Percentiles rank a stretch among this genome's conserved stretches.
phyloP scores from a whole-genome alignment of 1,140 invertebrate species.

The Cecropterus lyciades region DNA sequence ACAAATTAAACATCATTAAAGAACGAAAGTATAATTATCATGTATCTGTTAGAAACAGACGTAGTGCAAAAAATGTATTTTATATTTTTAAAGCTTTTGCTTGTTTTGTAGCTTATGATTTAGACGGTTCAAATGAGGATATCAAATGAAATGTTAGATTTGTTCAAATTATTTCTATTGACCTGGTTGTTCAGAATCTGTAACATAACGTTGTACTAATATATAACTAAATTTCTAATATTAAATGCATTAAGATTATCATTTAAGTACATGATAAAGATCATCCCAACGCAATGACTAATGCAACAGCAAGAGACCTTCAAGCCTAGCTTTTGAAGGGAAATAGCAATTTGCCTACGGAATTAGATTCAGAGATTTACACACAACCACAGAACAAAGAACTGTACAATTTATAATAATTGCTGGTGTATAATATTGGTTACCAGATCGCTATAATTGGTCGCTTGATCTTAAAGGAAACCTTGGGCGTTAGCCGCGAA shows the following conservation, averaged over 20 bases:
- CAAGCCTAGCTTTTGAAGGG: constrained; percentile 48
- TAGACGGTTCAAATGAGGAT: too few species aligned
- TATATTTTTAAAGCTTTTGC: not conserved
- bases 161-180: not conserved
- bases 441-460: constrained; percentile 41
- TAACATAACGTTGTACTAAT: not conserved
- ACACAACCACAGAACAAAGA: constrained; percentile 50
- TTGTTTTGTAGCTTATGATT: not conserved
- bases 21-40: constrained; percentile 17
- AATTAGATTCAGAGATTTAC: constrained; percentile 49
- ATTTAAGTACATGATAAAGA: constrained; percentile 25
- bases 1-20: constrained; percentile 18
- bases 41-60: not conserved
- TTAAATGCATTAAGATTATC: constrained; percentile 28
- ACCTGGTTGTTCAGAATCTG: too few species aligned
- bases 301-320: constrained; percentile 53
- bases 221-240: constrained; percentile 18
- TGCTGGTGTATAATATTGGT: constrained; percentile 42
- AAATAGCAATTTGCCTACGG: constrained; percentile 58
- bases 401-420: constrained; percentile 53
- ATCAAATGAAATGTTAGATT: not conserved
- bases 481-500: constrained; percentile 30
- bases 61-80: too few species aligned
- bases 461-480: constrained; percentile 27
- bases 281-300: constrained; percentile 45